Evolutionary conservation across 2,113 vertebrate species (phyloP), one percentile per base, ranked within the genome.

Genomic region (Gadus chalcogrammus): DNA sequence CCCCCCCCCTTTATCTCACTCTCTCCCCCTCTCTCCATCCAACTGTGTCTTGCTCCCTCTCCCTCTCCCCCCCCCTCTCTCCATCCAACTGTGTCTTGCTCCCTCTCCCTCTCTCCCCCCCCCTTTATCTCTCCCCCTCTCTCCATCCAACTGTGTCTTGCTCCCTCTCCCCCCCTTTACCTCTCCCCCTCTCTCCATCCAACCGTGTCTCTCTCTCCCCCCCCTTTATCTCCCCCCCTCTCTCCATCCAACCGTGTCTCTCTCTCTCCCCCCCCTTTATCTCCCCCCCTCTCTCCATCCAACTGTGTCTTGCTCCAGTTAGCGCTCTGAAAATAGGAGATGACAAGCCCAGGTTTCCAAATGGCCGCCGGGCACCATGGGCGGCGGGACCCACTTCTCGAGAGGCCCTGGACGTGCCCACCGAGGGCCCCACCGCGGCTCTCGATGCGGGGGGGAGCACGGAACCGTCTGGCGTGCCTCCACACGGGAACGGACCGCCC

Each of bases 291-390:
- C n/a, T 58, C 55, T 58, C 55, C 55, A 20, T 73, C 85, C 88
- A 79, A 87, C 85, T 85, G 88, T 86, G 87, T 87, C 79, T 18
- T 89, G 89, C 84, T 89, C 89, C 78, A 89, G 79, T 87, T 90
- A 71, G 67, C 9, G 67, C 38, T 84, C 72, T 75, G 73, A 83
- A 88, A 87, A 90, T 85, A 85, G 70, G 85, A 88, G 78, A 78
- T 27, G 87, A 90, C 85, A 84, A 74, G 83, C 76, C 78, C 76
- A 79, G 75, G 78, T 88, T 85, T 88, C 79, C 78, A 80, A 83
- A 90, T 84, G 87, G 76, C 85, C 82, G 87, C 88, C 69, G 83
- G 88, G 83, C 79, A 77, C 78, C 24, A 28, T 77, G 78, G 74
- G 42, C 11, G 11, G 42, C 6, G 1, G 42, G 76, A 73, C 84